Evolutionary conservation across 2,888 invertebrate genomes (phyloP).

Genomic region (Thumatha senex): DNA sequence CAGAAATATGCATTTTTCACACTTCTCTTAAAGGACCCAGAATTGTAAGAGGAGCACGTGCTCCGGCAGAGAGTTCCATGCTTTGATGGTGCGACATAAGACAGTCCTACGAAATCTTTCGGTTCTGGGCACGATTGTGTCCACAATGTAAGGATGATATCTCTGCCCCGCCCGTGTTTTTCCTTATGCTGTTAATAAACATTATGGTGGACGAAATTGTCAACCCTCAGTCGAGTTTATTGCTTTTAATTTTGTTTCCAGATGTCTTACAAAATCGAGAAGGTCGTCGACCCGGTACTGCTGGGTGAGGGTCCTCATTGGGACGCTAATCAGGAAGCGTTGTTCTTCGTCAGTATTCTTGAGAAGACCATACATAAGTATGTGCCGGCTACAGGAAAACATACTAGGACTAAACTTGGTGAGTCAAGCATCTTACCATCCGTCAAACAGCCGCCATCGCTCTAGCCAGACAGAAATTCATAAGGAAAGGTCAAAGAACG

Average conservation of each 20-base stretch:
- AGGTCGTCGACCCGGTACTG: conserved; percentile 66
- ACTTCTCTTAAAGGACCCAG: too few relatives aligned
- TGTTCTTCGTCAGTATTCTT: conserved; percentile 85
- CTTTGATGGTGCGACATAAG: too few relatives aligned
- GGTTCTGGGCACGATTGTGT: too few relatives aligned
- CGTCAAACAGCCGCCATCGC: neutral
- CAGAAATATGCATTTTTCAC: too few relatives aligned
- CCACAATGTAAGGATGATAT: too few relatives aligned
- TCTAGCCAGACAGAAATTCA: neutral
- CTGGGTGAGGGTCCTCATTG: conserved; percentile 90
- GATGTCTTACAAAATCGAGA: conserved; percentile 56
- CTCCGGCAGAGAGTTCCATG: too few relatives aligned
- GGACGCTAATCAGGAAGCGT: conserved; percentile 84
- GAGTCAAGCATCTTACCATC: conserved; percentile 33
- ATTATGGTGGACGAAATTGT: too few relatives aligned
- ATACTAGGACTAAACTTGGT: conserved; percentile 80
- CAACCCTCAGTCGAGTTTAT: neutral
- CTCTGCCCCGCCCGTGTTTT: too few relatives aligned
- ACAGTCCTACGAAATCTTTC: too few relatives aligned
- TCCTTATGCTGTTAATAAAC: too few relatives aligned
- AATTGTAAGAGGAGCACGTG: too few relatives aligned
- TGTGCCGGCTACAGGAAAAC: conserved; percentile 69
- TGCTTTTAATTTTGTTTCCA: neutral
- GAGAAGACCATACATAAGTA: conserved; percentile 79
- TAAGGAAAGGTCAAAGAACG: too few relatives aligned